Evolutionary conservation across 1,140 invertebrate genomes (phyloP).

Genomic region (Tenebrio molitor): DNA sequence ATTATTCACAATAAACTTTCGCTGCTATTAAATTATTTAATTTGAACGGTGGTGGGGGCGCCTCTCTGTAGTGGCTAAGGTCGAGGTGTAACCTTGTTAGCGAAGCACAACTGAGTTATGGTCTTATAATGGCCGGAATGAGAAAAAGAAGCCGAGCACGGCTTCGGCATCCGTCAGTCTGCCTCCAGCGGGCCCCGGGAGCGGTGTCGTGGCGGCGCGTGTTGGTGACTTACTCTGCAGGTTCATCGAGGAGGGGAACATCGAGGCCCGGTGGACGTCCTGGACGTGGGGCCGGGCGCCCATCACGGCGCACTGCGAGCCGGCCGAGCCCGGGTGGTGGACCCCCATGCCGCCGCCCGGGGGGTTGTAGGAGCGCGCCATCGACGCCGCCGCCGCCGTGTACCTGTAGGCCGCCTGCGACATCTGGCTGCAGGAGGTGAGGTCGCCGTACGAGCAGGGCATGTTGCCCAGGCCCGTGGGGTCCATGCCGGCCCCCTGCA

Average conservation of each 20-base stretch:
- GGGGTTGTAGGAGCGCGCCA: constrained; percentile 68
- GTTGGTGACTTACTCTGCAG: constrained; percentile 71
- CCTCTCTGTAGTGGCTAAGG: constrained; percentile 61
- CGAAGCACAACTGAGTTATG: constrained; percentile 66
- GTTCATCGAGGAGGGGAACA: constrained; percentile 76
- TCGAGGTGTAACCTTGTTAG: constrained; percentile 66
- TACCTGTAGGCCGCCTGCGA: constrained; percentile 82
- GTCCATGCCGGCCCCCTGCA: constrained; percentile 74
- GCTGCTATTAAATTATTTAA: constrained; percentile 68
- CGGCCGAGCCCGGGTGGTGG: constrained; percentile 69
- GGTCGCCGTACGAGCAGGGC: constrained; percentile 86
- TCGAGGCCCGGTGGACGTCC: constrained; percentile 72
- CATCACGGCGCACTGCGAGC: constrained; percentile 73
- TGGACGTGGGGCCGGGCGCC: constrained; percentile 70
- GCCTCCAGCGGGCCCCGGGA: constrained; percentile 53
- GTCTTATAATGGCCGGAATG: constrained; percentile 66
- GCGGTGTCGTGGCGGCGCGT: constrained; percentile 49
- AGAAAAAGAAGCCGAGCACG: constrained; percentile 63
- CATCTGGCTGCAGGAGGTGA: constrained; percentile 90
- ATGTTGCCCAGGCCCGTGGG: constrained; percentile 74
- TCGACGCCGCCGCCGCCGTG: constrained; percentile 72
- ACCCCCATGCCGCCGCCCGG: constrained; percentile 66
- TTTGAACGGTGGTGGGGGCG: constrained; percentile 61
- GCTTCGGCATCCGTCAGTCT: constrained; percentile 60
- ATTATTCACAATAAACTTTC: constrained; percentile 68